Evolutionary conservation across 2,888 invertebrate species (phyloP), one percentile per base, ranked within the genome.

Genomic region (Melanargia galathea): DNA sequence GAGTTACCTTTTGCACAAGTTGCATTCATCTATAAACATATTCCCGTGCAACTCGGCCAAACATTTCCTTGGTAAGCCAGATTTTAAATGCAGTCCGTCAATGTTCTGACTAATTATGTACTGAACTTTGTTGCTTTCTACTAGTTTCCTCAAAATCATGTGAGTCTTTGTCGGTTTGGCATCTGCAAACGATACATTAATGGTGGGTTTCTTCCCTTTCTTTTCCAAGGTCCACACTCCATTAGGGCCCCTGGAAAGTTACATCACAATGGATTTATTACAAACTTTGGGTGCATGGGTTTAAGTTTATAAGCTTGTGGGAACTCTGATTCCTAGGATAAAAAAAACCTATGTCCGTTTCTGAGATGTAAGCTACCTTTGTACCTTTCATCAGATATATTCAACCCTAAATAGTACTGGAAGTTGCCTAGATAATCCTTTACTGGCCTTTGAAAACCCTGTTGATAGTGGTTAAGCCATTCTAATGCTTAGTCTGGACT

Each of bases 91-190:
- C 55, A 99, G 91, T 0, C 99, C 99, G 92, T 99, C 99, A 72
- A 99, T 98, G 86, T 99, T 99, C 88, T 99, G 99, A 77, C 98
- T 98, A 22, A 99, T 93, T 35, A 99, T 93, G 79, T 96, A 98
- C 70, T 97, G 95, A 0, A 98, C 92, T 82, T 84, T 89, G 6
- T 82, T 79, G 60, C 90, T 83, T 74, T 96, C 94, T 52, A 97
- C 92, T 58, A 99, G 86, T 75, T 95, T 95, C 68, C 95, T 95
- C 33, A 99, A 81, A 55, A 97, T 97, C 96, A 98, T 96, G 83
- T 99, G 99, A 0, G 99, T 97, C 78, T 94, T 94, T 0, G 99
- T 98, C 6, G 99, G 99, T 62, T 93, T 84, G 0, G 99, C 99
- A 72, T 97, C 95, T 73, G 96, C 94, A 86, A 99, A 99, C 8